Base-by-base conservation (phyloP, 2,797 vertebrate genomes). In the Argentina silus region DNA sequence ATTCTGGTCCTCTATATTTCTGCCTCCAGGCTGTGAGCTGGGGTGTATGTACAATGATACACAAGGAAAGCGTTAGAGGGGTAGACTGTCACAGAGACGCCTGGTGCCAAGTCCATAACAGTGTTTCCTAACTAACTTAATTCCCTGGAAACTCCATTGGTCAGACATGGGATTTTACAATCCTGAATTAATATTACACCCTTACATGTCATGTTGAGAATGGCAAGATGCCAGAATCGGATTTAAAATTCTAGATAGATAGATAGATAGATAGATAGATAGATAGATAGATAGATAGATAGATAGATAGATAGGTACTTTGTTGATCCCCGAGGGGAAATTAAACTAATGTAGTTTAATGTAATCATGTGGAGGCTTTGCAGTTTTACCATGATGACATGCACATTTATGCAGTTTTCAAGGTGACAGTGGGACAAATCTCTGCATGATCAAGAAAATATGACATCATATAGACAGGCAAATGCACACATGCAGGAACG, bases 401-500 rank as follows among this genome's bases (percentile, higher is more conserved):
- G 9, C 15, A 19, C 53, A 56, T 17, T n/a, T 17, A 61, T 36
- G 43, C 67, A 1, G 71, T 67, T 77, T 76, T 36, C 23, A 19
- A 78, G 11, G 65, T 21, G 77, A 72, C 81, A 50, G 21, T 72
- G 61, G 75, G 6, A 44, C 61, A 68, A 63, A 66, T 72, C 60
- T 65, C 42, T 70, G 56, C 66, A 68, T 59, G 76, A 77, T 73
- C 44, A 15, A 42, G 14, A 75, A 75, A 27, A 55, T 61, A 50
- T 48, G 64, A 61, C 57, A 45, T 47, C 53, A 71, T 8, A 50
- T 45, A 68, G 36, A 68, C 64, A 17, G 43, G n/a, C 67, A 57
- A 12, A 56, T 53, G 11, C 12, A 15, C n/a, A n/a, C n/a, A n/a
- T n/a, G n/a, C n/a, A n/a, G n/a, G n/a, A n/a, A n/a, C n/a, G 27